Base-by-base conservation (phyloP, 2,113 vertebrate species). In the Silurus meridionalis region DNA sequence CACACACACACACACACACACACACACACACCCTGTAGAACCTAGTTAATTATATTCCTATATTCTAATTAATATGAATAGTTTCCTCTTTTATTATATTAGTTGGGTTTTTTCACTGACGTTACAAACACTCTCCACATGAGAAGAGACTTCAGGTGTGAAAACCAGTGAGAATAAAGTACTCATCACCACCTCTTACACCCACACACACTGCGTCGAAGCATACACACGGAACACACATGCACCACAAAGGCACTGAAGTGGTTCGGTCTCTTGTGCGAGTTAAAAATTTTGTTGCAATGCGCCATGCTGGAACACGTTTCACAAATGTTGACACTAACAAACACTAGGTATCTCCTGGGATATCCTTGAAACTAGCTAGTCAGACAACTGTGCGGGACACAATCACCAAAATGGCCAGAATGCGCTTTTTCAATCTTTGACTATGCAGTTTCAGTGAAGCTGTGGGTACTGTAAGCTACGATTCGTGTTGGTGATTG, bases 1-100 rank as follows among this genome's bases (percentile, higher is more conserved):
- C 37, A 37, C 72, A 25, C 23, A 53, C 23, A 57, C 48, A 77
- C 10, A 4, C n/a, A 17, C 8, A 10, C 21, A 64, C 21, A 63
- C 21, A 23, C 21, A 58, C 6, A 60, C 52, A 57, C 15, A 80
- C 25, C 17, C 25, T 37, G 13, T 58, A 19, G 55, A 80, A 37
- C 77, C 77, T 21, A 8, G 37, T 79, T 80, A 80, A 80, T 60
- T 25, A 37, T 80, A 80, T 58, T 80, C 25, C 77, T 60, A 37
- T 21, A 15, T 15, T 9, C 15, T 21, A 58, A 80, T 80, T 55
- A 37, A 80, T 78, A 57, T 53, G 9, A 57, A 52, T 25, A 25
- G 8, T 80, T 80, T 80, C 77, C 10, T 19, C 15, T 19, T 55
- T 2, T 58, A 21, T 80, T 60, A 53, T 58, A 10, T 60, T 80